Percentiles rank a stretch among this genome's conserved stretches.
These are phyloP conservation scores for Plemyria rubiginata DNA, from an alignment of 2,888 invertebrate species.

Conservation along the genomic window DNA sequence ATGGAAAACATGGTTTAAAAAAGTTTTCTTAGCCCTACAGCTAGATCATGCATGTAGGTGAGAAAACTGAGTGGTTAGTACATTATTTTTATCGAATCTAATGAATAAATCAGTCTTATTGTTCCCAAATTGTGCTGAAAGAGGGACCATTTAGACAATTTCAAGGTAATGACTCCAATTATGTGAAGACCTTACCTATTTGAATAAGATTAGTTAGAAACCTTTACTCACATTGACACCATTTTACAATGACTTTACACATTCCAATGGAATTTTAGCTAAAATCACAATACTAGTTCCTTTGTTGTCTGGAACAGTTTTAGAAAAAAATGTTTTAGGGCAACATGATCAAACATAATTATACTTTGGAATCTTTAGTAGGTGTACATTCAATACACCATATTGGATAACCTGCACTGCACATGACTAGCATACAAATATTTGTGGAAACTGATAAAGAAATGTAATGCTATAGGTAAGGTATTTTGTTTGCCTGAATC, in stretches of 20 bases:
- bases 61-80: background rate
- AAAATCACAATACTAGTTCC: conserved; percentile 4
- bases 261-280: background rate
- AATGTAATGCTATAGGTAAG: no score
- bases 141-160: background rate
- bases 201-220: background rate
- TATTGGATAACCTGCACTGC: conserved; percentile 18
- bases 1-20: background rate
- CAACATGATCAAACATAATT: background rate
- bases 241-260: conserved; percentile 9
- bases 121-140: background rate
- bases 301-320: conserved; percentile 24
- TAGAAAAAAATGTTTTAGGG: background rate
- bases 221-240: background rate
- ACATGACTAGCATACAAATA: background rate
- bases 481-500: background rate
- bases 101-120: background rate
- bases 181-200: background rate
- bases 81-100: background rate
- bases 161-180: no score
- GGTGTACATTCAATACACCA: background rate
- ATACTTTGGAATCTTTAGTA: background rate
- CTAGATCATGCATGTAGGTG: background rate
- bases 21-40: background rate
- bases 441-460: background rate